phyloP scores from a whole-genome alignment of 1,140 invertebrate genomes.

The Danaus melanippus region DNA sequence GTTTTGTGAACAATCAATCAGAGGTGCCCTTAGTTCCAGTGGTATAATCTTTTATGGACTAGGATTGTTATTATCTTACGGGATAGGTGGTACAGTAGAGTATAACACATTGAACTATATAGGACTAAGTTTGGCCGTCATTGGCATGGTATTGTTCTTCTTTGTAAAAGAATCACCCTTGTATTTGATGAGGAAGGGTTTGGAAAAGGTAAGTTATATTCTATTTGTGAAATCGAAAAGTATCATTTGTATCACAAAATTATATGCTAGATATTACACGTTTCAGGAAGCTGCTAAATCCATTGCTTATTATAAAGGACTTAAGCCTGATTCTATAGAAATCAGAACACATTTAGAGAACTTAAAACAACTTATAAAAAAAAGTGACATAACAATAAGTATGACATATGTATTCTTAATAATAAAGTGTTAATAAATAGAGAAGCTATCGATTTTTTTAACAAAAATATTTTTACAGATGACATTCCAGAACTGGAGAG shows the following conservation, averaged over 20 bases:
- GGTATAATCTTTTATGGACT: conserved; percentile 37
- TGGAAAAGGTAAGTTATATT: conserved; percentile 30
- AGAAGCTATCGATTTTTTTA: too few relatives aligned
- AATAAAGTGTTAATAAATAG: too few relatives aligned
- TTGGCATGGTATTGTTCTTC: conserved; percentile 21
- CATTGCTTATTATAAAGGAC: conserved; percentile 39
- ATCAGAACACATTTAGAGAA: conserved; percentile 8
- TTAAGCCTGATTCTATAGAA: conserved; percentile 33
- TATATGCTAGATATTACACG: neutral
- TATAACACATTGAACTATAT: conserved; percentile 41
- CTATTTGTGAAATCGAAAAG: too few relatives aligned
- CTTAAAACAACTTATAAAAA: too few relatives aligned
- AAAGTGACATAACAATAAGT: too few relatives aligned
- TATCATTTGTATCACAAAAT: neutral
- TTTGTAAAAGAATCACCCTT: conserved; percentile 40
- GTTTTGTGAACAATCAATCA: conserved; percentile 41
- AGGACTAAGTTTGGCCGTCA: conserved; percentile 23
- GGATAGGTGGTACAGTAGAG: conserved; percentile 31
- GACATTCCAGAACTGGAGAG: conserved; percentile 31
- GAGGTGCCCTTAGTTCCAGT: conserved; percentile 37
- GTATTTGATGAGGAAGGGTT: conserved; percentile 35
- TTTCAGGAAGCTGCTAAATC: conserved; percentile 42
- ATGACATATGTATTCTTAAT: too few relatives aligned
- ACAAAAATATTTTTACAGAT: too few relatives aligned
- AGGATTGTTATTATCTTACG: conserved; percentile 39